Base-by-base conservation (phyloP, 2,888 invertebrate species). In the Dryobotodes eremita region DNA sequence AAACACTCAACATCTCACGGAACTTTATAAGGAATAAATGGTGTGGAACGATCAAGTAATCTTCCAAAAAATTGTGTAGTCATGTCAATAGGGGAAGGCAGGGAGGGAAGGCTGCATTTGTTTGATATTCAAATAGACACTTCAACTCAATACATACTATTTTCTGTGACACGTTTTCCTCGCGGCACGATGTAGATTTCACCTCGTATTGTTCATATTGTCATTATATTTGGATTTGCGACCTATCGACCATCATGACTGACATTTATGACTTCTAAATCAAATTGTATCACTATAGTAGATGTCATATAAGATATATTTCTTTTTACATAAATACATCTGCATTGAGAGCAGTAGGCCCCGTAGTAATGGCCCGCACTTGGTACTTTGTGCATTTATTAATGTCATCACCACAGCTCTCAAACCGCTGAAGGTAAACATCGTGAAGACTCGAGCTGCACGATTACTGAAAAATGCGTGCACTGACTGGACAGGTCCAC, bases 91-190 rank as follows among this genome's bases (percentile, higher is more conserved):
- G 17, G 4, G 48, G 6, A n/a, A 20, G 10, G n/a, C 1, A 57
- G 23, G 23, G 20, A 42, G 20, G 13, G 11, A 50, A 26, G 26
- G 13, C 55, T 57, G 36, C 20, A 73, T 57, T 76, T 81, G 53
- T 83, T 83, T 66, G 75, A 75, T 72, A 85, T 80, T 81, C 72
- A 81, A 80, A 76, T 81, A 76, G 23, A 68, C 62, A 71, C 82
- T 81, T 68, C 64, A 73, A 81, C 72, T 59, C 77, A 57, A 72
- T 61, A 76, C 11, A 48, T 48, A 46, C 64, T 11, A 75, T 69
- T 82, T 65, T 48, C 74, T 61, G 36, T 77, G 82, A 71, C 64
- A 69, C 17, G 15, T 62, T 73, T 77, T 65, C 36, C 4, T 57
- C 46, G 20, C 59, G 71, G 59, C 64, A 36, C 23, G 13, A 75